A percentile compares a stretch with the other conserved stretches of the same genome.
phyloP scores from a whole-genome alignment of 64 coral and sea anemone genomes.

The Orbicella faveolata region DNA sequence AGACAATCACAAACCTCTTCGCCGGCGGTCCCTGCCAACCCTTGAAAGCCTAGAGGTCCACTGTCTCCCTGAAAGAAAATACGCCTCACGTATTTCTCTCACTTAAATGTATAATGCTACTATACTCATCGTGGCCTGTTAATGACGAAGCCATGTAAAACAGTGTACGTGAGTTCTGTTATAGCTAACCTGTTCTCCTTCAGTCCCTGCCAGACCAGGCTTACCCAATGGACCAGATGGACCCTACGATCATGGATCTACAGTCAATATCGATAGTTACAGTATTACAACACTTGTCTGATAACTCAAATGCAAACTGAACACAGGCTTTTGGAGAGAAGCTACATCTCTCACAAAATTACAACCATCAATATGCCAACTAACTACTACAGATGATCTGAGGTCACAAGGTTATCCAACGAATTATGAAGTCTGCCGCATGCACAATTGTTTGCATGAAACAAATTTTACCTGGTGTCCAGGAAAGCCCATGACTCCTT shows the following conservation, averaged over 20 bases:
- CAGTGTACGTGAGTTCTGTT: neutral
- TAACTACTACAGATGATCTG: too few species aligned
- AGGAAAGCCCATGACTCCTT: slow-evolving; percentile 21
- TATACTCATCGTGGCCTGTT: too few species aligned
- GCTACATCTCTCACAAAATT: neutral
- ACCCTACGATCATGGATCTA: slow-evolving; percentile 98
- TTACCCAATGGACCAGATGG: slow-evolving; percentile 72
- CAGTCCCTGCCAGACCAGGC: slow-evolving; percentile 59
- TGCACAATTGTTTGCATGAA: neutral
- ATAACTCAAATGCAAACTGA: neutral
- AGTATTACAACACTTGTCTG: slow-evolving; percentile 83
- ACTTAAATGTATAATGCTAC: too few species aligned
- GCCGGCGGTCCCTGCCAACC: neutral
- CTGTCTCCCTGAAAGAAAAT: neutral
- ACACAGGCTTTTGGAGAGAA: neutral
- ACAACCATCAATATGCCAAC: neutral
- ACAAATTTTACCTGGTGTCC: neutral
- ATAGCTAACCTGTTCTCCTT: slow-evolving; percentile 66
- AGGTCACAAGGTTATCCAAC: too few species aligned
- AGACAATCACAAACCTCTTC: slow-evolving; percentile 19
- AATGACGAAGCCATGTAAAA: neutral
- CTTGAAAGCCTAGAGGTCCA: slow-evolving; percentile 3
- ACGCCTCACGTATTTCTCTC: neutral
- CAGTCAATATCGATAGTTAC: slow-evolving; percentile 93
- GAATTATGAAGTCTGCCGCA: neutral